Percentiles rank a stretch among this genome's conserved stretches.
These are phyloP conservation scores for Paguma larvata DNA, from an alignment of 2,797 vertebrate species.

Conservation along the genomic window DNA sequence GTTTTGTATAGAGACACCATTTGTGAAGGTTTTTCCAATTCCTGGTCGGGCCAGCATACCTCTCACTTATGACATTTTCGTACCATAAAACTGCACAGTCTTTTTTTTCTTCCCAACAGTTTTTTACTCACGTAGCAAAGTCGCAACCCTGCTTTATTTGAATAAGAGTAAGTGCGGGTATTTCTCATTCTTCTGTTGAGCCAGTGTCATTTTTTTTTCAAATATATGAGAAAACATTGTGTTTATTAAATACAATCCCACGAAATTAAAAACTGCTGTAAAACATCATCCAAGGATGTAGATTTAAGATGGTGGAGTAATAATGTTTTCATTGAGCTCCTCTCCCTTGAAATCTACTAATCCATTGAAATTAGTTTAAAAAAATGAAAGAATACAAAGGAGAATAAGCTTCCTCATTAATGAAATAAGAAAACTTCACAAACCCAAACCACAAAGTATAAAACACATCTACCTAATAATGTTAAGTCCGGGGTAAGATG, in stretches of 20 bases:
- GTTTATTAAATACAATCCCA: background rate
- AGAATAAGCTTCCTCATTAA: background rate
- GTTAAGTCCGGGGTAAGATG: background rate
- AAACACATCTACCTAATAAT: background rate
- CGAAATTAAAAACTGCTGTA: background rate
- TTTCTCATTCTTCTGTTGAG: background rate
- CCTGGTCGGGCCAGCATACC: background rate
- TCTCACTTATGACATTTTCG: background rate
- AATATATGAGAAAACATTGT: background rate
- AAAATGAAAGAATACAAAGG: background rate
- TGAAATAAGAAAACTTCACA: background rate
- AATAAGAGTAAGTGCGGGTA: background rate
- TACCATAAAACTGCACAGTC: background rate
- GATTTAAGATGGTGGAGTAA: background rate
- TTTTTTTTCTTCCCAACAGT: background rate
- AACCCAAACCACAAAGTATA: background rate
- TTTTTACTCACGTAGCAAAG: background rate
- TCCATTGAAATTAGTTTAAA: background rate
- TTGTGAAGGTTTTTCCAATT: background rate
- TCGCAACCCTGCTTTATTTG: background rate
- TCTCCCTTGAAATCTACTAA: background rate
- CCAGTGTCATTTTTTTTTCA: background rate
- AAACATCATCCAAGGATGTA: background rate
- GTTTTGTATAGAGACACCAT: background rate
- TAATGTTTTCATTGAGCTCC: background rate